Evolutionary conservation across 64 coral and sea anemone species (phyloP).

Genomic region (Orbicella faveolata): DNA sequence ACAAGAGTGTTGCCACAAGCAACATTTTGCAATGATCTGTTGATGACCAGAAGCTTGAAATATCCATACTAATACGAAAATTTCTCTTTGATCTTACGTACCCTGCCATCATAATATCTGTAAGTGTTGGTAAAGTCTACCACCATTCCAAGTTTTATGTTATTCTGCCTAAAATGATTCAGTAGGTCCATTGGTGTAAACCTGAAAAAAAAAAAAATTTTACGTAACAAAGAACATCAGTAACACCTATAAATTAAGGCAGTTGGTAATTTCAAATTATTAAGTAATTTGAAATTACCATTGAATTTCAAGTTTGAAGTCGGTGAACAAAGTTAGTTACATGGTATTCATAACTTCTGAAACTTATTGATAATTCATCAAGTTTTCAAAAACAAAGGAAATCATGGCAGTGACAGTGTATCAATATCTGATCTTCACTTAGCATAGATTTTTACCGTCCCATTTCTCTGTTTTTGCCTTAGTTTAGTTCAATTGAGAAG

Average conservation of each 20-base stretch:
- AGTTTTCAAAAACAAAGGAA: too few relatives aligned
- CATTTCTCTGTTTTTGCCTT: too few relatives aligned
- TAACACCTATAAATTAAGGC: background rate
- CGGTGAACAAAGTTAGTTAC: too few relatives aligned
- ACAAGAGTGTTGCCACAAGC: too few relatives aligned
- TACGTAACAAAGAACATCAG: background rate
- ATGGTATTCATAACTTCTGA: too few relatives aligned
- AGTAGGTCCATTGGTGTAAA: constrained; percentile 81
- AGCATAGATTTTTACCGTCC: too few relatives aligned
- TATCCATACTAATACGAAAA: background rate
- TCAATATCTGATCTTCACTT: too few relatives aligned
- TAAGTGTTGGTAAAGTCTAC: constrained; percentile 80
- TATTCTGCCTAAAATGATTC: constrained; percentile 17
- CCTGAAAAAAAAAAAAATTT: constrained; percentile 12
- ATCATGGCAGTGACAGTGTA: too few relatives aligned
- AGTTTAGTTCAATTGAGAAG: too few relatives aligned
- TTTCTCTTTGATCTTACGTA: constrained; percentile 38
- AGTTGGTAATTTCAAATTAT: background rate
- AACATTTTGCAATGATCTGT: too few relatives aligned
- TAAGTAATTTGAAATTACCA: background rate
- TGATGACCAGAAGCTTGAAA: background rate
- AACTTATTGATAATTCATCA: too few relatives aligned
- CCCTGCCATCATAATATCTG: constrained; percentile 72
- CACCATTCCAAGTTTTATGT: constrained; percentile 58
- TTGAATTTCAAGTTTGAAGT: too few relatives aligned